Evolutionary conservation across 1,140 invertebrate species (phyloP).

Genomic region (Drosophila lacertosa): DNA sequence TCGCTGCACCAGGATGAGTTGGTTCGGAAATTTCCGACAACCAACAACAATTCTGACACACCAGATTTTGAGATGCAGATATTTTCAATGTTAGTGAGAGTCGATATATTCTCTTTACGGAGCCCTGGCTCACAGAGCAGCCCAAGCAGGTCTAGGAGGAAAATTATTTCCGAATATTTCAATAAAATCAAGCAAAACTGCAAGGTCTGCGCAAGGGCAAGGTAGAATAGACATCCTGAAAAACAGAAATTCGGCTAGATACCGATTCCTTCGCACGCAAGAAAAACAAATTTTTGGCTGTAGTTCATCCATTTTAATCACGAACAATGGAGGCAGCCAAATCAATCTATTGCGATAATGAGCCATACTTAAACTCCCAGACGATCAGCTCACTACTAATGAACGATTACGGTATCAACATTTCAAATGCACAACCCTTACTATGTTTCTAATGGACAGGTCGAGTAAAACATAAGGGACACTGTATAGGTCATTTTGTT

Average conservation of each 20-base stretch:
- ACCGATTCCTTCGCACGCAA: too few relatives aligned
- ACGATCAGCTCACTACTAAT: not conserved
- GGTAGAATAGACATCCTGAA: not conserved
- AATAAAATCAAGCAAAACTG: too few relatives aligned
- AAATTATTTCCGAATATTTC: too few relatives aligned
- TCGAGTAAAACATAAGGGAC: slow-evolving; percentile 3
- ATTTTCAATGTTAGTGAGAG: too few relatives aligned
- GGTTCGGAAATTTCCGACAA: too few relatives aligned
- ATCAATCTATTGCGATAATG: slow-evolving; percentile 4
- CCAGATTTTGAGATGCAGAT: too few relatives aligned
- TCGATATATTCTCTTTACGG: too few relatives aligned
- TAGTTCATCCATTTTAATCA: not conserved
- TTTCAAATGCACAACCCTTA: slow-evolving; percentile 6
- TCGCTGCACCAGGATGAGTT: not conserved
- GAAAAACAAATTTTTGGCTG: too few relatives aligned
- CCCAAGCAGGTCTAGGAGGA: too few relatives aligned
- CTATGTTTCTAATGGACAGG: slow-evolving; percentile 5
- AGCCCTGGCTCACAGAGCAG: too few relatives aligned
- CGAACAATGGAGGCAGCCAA: slow-evolving; percentile 2
- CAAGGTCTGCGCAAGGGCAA: not conserved
- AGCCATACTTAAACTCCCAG: not conserved
- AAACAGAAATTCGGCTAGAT: slow-evolving; percentile 1
- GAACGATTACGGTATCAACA: slow-evolving; percentile 6
- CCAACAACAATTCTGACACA: too few relatives aligned
- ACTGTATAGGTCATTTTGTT: not conserved